These are phyloP conservation scores for Ictidomys tridecemlineatus DNA, from an alignment of 2,113 vertebrate genomes.

Conservation along the genomic window DNA sequence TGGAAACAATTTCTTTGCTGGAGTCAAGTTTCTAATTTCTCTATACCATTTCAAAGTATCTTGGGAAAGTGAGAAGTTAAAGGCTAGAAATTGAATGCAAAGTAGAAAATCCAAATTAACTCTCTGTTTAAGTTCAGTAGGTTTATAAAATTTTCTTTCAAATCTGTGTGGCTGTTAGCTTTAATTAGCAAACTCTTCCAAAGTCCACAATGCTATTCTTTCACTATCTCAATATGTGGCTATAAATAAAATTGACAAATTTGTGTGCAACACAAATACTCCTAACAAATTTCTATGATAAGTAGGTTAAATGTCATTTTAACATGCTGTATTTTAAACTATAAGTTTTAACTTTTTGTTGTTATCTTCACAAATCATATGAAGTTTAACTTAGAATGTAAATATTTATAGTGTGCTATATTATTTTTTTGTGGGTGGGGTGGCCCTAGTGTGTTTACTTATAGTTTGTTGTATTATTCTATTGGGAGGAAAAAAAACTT, in stretches of 20 bases:
- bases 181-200: slow-evolving; percentile 67
- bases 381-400: slow-evolving; percentile 38
- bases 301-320: slow-evolving; percentile 61
- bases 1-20: slow-evolving; percentile 67
- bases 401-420: neutral
- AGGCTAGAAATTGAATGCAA: slow-evolving; percentile 68
- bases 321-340: slow-evolving; percentile 42
- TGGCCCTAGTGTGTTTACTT: neutral
- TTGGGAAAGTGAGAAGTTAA: slow-evolving; percentile 44
- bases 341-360: slow-evolving; percentile 46
- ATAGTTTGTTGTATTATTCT: neutral
- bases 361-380: neutral
- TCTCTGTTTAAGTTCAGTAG: slow-evolving; percentile 70
- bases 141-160: slow-evolving; percentile 66
- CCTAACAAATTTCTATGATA: neutral
- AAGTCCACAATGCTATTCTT: slow-evolving; percentile 65
- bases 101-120: slow-evolving; percentile 79
- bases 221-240: slow-evolving; percentile 59
- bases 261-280: neutral
- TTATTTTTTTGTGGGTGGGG: neutral
- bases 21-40: slow-evolving; percentile 59
- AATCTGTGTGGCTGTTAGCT: slow-evolving; percentile 62
- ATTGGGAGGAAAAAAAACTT: neutral
- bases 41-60: slow-evolving; percentile 44
- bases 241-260: slow-evolving; percentile 71